Evolutionary conservation across 2,888 invertebrate genomes (phyloP), one percentile per base, ranked within the genome.

Genomic region (Nymphalis polychloros): DNA sequence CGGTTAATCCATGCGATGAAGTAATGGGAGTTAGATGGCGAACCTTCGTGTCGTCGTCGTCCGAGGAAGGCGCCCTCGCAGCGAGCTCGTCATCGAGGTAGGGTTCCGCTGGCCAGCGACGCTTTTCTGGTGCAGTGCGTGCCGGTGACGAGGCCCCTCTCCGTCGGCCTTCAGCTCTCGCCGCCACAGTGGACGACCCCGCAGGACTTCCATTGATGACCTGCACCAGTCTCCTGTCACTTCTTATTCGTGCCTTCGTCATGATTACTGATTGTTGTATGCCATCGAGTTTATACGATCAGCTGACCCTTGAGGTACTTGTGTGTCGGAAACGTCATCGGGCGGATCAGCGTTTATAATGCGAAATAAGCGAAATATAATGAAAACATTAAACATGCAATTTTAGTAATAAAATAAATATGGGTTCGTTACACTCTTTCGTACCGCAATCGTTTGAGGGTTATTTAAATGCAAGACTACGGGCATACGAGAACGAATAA

Each of bases 111-210:
- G 88, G 95, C 96, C 96, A 96, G 88, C 96, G 96, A 79, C 96
- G 93, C 90, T 96, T 96, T 90, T 96, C 95, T 69, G 96, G 93
- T 77, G 94, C 86, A 83, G 94, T 87, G 75, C 89, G 93, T 86
- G 81, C 93, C 85, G 93, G 89, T n/a, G 91, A 89, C 68, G 89
- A 91, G 49, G 89, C 92, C 50, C 87, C 89, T 72, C 89, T 87
- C 53, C 86, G 90, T 79, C 85, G 89, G 68, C 87, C 88, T 81
- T 87, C 88, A 57, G 81, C 79, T 46, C 77, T 63, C 73, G 77
- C 75, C 72, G 75, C 72, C 69, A 75, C 79, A 69, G 77, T 75
- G 65, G 76, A 77, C 74, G 81, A 75, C 67, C 77, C 77, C 67
- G 75, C 80, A 64, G 89, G 87, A 71, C 85, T 81, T 20, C 90